Evolutionary conservation across 2,113 vertebrate species (phyloP), one percentile per base, ranked within the genome.

Genomic region (Gymnorhina tibicen): DNA sequence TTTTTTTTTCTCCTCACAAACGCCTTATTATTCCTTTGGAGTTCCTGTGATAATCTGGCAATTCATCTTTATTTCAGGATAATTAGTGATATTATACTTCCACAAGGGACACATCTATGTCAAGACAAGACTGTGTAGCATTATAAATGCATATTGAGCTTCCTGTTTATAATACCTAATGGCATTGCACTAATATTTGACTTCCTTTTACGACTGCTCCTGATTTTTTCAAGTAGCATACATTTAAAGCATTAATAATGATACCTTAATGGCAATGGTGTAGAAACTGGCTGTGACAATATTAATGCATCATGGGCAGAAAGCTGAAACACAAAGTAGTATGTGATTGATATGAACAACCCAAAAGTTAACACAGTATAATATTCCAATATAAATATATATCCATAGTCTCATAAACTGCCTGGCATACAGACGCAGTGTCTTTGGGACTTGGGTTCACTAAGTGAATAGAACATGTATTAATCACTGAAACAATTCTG

Each of bases 231-330:
- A 95, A 89, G 75, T 7, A 73, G 58, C 32, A 93, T 5, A 91
- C 27, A 58, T 76, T 93, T 86, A 86, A 97, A 95, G 87, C 41
- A 90, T 26, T 58, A 95, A 81, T 75, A 96, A 94, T 28, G 13
- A 94, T 99, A 99, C 99, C 99, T 99, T 97, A 99, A 98, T 59
- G 99, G 99, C 93, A 99, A 98, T 60, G 99, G 99, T 87, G 99
- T 99, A 87, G 98, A 99, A 97, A 99, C 99, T 39, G 99, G 99
- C 95, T 99, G 99, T 76, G 99, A 99, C 90, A 99, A 96, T 96
- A 99, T 98, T 97, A 99, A 98, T 35, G 98, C 98, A 98, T 99
- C 99, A 58, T 99, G 98, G 88, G 97, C 98, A 7, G 99, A 99
- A 44, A 99, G 98, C 99, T 99, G 97, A 97, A 96, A 95, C 95